Evolutionary conservation across 2,797 vertebrate species (phyloP).

Genomic region (Rhyacichthys aspro): DNA sequence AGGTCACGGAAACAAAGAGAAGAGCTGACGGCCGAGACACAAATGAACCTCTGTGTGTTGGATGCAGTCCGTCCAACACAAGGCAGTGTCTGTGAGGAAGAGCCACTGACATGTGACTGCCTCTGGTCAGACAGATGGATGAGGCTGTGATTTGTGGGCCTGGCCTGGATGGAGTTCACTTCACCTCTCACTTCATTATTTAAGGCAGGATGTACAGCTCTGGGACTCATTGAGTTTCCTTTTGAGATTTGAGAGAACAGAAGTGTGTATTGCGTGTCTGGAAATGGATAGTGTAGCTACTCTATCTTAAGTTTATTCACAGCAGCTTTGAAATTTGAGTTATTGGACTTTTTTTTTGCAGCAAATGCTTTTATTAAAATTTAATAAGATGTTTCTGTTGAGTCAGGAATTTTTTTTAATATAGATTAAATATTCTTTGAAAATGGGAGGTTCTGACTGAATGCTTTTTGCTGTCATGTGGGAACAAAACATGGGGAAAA

Average conservation of each 20-base stretch:
- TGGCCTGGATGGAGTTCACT: constrained; percentile 19
- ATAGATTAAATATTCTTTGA: neutral
- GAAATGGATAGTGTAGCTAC: neutral
- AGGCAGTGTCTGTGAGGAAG: constrained; percentile 47
- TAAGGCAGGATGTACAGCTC: neutral
- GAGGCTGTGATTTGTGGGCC: constrained; percentile 20
- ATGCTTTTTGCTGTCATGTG: neutral
- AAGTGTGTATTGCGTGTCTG: neutral
- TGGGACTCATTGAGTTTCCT: neutral
- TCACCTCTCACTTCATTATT: constrained; percentile 38
- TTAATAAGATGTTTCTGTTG: constrained; percentile 37
- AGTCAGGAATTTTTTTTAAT: no score
- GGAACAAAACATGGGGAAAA: neutral
- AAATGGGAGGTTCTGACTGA: constrained; percentile 5
- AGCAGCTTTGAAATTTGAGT: constrained; percentile 28
- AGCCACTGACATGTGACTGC: constrained; percentile 59
- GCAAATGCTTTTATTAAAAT: constrained; percentile 29
- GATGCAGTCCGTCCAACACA: constrained; percentile 49
- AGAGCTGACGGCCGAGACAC: constrained; percentile 48
- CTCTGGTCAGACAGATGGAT: constrained; percentile 35
- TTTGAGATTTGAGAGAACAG: neutral
- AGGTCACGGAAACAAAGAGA: constrained; percentile 70
- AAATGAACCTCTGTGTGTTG: constrained; percentile 60
- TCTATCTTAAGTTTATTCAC: constrained; percentile 1
- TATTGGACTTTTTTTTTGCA: constrained; percentile 24